phyloP scores from a whole-genome alignment of 1,140 invertebrate species.

The Rhynchophorus ferrugineus region DNA sequence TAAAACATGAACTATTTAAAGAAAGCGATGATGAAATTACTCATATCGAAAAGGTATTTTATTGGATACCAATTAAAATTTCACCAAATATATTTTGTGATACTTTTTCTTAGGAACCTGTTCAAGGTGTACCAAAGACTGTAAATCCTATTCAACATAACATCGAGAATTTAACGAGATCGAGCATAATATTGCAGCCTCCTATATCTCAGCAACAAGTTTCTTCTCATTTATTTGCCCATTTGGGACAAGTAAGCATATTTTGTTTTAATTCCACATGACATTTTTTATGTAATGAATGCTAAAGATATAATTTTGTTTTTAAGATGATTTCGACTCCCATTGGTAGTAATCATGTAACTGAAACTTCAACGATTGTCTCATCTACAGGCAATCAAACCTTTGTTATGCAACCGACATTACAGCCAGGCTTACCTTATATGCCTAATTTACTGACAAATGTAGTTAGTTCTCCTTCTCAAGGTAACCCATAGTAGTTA shows the following conservation, averaged over 20 bases:
- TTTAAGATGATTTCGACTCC: slow-evolving; percentile 54
- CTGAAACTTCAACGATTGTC: no score
- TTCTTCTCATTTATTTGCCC: slow-evolving; percentile 43
- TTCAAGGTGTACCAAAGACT: slow-evolving; percentile 4
- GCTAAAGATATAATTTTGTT: no score
- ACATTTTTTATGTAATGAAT: neutral
- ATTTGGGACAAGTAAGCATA: slow-evolving; percentile 43
- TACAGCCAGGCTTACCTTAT: slow-evolving; percentile 26
- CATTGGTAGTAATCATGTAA: slow-evolving; percentile 44
- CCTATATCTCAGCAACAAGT: slow-evolving; percentile 38
- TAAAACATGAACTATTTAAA: slow-evolving; percentile 73
- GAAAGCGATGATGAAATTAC: slow-evolving; percentile 36
- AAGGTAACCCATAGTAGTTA: slow-evolving; percentile 1
- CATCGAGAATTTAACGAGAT: slow-evolving; percentile 36
- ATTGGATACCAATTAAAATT: neutral
- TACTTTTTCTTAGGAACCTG: slow-evolving; percentile 6
- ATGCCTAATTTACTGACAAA: slow-evolving; percentile 25
- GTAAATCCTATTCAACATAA: slow-evolving; percentile 28
- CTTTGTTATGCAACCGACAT: slow-evolving; percentile 23
- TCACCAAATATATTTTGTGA: neutral
- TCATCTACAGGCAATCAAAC: neutral
- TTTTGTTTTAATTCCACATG: neutral
- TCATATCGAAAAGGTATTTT: no score
- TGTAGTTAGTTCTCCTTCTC: slow-evolving; percentile 2
- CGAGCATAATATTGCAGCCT: slow-evolving; percentile 47